Conservation (phyloP, 2,113 vertebrate genomes). For the Platichthys flesus region DNA sequence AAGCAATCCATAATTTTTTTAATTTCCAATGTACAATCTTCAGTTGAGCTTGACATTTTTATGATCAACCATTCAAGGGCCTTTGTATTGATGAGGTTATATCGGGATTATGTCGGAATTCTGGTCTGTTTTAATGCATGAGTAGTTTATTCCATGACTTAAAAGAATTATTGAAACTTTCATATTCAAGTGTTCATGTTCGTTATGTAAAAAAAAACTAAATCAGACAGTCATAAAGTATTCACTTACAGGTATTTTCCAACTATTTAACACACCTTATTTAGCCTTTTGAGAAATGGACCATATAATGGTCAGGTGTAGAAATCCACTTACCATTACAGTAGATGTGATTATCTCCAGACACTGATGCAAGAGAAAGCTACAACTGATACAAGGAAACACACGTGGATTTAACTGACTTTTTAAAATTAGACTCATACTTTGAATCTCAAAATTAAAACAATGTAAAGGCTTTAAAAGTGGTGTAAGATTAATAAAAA, state of each 20-base stretch:
- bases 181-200: constrained; percentile 55
- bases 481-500: constrained; percentile 25
- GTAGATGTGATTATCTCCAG: constrained; percentile 57
- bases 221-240: constrained; percentile 41
- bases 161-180: constrained; percentile 45
- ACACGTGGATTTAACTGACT: constrained; percentile 21
- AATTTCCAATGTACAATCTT: not conserved
- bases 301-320: constrained; percentile 73
- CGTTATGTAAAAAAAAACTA: constrained; percentile 44
- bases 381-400: constrained; percentile 40
- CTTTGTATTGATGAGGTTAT: not conserved
- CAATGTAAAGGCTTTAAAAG: constrained; percentile 34
- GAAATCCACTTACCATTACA: constrained; percentile 64
- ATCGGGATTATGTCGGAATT: not conserved
- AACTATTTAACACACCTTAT: constrained; percentile 36
- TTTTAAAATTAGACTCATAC: constrained; percentile 19
- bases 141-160: constrained; percentile 55
- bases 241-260: constrained; percentile 42
- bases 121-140: constrained; percentile 38
- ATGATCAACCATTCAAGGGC: not conserved
- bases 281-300: constrained; percentile 53
- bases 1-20: not conserved
- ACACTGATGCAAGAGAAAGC: constrained; percentile 40
- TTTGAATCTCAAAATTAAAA: constrained; percentile 39
- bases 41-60: not conserved